Evolutionary conservation across 2,797 vertebrate genomes (phyloP).

Genomic region (Hirundo rustica): DNA sequence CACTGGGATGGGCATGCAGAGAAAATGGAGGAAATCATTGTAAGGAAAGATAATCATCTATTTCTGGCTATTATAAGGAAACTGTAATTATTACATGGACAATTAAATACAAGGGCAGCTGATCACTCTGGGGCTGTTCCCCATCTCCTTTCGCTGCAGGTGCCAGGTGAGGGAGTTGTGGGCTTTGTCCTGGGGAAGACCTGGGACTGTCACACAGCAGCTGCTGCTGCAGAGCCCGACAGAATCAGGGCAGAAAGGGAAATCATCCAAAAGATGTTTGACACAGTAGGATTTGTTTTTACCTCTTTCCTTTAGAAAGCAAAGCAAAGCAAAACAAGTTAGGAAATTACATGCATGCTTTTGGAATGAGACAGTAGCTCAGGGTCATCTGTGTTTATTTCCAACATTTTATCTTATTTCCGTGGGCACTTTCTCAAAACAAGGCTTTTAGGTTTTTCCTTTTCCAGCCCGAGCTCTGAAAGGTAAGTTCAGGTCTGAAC

Average conservation of each 20-base stretch:
- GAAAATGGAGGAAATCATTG: background rate
- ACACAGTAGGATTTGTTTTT: slow-evolving; percentile 25
- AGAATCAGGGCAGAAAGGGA: slow-evolving; percentile 30
- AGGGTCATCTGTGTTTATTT: slow-evolving; percentile 51
- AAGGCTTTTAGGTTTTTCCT: background rate
- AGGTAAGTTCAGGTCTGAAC: background rate
- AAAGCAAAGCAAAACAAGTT: slow-evolving; percentile 37
- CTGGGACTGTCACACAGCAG: background rate
- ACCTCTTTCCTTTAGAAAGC: slow-evolving; percentile 51
- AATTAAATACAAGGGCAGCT: background rate
- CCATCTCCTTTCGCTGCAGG: background rate
- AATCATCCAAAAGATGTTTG: slow-evolving; percentile 20
- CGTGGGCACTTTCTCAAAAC: background rate
- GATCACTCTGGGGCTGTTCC: background rate
- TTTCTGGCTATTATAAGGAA: background rate
- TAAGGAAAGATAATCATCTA: background rate
- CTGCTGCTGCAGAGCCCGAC: background rate
- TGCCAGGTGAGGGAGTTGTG: background rate
- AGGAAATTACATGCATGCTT: slow-evolving; percentile 46
- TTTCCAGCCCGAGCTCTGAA: background rate
- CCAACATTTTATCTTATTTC: slow-evolving; percentile 50
- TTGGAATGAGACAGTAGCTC: slow-evolving; percentile 33
- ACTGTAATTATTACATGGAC: background rate
- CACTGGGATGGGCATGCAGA: background rate
- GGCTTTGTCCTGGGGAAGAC: background rate